Conservation (phyloP, 2,797 vertebrate genomes). For the Clarias laeviceps region DNA sequence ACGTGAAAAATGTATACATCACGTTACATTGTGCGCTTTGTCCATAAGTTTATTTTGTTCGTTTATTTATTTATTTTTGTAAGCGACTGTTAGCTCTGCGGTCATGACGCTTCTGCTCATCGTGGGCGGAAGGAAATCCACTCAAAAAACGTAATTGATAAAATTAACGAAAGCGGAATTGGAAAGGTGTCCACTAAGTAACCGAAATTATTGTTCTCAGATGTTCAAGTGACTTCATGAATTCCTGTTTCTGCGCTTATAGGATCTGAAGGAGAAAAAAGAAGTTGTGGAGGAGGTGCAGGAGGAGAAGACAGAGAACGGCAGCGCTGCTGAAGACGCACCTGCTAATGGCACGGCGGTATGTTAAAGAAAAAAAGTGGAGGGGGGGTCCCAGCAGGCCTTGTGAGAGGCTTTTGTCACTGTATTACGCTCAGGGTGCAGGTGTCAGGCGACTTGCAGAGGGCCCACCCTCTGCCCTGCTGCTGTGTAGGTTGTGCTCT, state of each 20-base stretch:
- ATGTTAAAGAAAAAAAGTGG: conserved; percentile 65
- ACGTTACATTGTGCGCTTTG: neutral
- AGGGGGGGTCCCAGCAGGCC: conserved; percentile 59
- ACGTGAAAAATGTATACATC: neutral
- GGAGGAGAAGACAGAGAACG: conserved; percentile 70
- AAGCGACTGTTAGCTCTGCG: neutral
- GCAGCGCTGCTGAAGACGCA: conserved; percentile 71
- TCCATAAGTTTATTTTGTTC: neutral
- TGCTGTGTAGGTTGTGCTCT: conserved; percentile 51
- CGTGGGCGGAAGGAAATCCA: conserved; percentile 1
- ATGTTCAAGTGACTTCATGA: neutral
- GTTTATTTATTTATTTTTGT: neutral
- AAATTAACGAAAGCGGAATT: neutral
- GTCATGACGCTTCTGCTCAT: neutral
- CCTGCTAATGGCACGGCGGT: conserved; percentile 81
- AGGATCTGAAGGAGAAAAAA: conserved; percentile 88
- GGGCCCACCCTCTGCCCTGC: conserved; percentile 37
- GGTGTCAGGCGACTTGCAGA: conserved; percentile 70
- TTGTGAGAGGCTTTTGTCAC: conserved; percentile 76
- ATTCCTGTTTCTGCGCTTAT: conserved; percentile 28
- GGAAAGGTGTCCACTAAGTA: neutral
- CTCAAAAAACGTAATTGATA: neutral
- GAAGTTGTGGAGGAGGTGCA: conserved; percentile 68
- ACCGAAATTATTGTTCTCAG: too few species aligned
- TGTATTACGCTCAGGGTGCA: conserved; percentile 67